phyloP scores from a whole-genome alignment of 2,888 invertebrate genomes.

The Tipula vernalis region DNA sequence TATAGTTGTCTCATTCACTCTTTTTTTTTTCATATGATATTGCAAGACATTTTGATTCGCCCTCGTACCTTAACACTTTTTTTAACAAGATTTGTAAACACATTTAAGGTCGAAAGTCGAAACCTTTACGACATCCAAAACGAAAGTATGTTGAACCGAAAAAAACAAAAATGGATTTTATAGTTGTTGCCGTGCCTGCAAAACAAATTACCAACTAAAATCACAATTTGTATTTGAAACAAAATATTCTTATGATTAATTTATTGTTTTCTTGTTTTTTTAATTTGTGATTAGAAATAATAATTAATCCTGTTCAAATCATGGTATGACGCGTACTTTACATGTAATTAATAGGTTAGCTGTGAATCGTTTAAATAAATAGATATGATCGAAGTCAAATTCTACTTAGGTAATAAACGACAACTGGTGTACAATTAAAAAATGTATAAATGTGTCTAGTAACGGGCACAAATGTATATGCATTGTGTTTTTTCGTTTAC shows the following conservation, averaged over 20 bases:
- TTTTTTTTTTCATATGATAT: too few relatives aligned
- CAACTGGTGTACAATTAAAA: background rate
- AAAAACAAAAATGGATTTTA: background rate
- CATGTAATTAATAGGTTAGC: background rate
- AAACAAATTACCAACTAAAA: too few relatives aligned
- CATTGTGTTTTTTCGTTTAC: background rate
- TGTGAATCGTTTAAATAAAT: background rate
- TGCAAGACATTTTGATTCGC: too few relatives aligned
- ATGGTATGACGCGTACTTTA: background rate
- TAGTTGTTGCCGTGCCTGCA: background rate
- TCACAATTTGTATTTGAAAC: too few relatives aligned
- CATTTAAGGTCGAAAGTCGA: background rate
- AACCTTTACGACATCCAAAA: background rate
- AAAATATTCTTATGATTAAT: too few relatives aligned
- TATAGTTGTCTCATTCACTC: too few relatives aligned
- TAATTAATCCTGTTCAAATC: background rate
- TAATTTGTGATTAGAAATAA: too few relatives aligned
- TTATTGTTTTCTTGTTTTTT: too few relatives aligned
- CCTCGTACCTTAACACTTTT: background rate
- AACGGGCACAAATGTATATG: background rate
- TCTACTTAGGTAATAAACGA: background rate
- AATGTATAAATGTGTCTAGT: slow-evolving; percentile 7
- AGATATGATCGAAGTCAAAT: background rate
- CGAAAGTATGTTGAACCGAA: background rate
- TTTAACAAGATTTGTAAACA: background rate